phyloP scores from a whole-genome alignment of 37 sponge, comb jelly and placozoan species.

The Aplysina aerophoba region DNA sequence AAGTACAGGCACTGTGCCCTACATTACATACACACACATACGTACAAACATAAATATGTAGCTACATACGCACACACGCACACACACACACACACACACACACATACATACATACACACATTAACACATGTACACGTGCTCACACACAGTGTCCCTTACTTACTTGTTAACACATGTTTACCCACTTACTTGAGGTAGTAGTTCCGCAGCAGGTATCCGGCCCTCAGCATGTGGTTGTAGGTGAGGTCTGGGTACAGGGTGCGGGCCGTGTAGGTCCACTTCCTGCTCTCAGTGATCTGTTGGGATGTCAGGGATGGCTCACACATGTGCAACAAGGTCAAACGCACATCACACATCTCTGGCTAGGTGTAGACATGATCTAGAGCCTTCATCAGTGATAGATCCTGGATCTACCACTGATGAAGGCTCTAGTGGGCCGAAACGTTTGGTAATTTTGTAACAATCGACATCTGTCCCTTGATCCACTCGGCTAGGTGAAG shows the following conservation, averaged over 20 bases:
- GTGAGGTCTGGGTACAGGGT: constrained; percentile 16
- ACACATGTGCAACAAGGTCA: no score
- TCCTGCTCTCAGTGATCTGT: constrained; percentile 20
- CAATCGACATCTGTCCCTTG: no score
- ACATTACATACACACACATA: background rate
- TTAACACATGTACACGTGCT: background rate
- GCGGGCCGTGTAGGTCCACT: constrained; percentile 25
- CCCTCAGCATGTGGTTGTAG: constrained; percentile 31
- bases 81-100: background rate
- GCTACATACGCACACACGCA: constrained; percentile 1
- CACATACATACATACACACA: constrained; percentile 9
- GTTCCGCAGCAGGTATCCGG: constrained; percentile 28
- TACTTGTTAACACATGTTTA: no score
- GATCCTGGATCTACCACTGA: no score
- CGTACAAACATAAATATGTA: background rate
- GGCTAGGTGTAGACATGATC: no score
- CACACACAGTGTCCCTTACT: constrained; percentile 3
- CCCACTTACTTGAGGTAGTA: constrained; percentile 27
- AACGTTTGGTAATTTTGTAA: no score
- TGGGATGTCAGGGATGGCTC: no score
- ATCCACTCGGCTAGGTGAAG: no score
- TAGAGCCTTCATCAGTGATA: no score
- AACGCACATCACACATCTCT: no score
- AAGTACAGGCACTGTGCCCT: background rate
- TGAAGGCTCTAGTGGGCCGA: no score